Percentiles rank a stretch among this genome's conserved stretches.
phyloP scores from a whole-genome alignment of 2,888 invertebrate genomes.

The Habrosyne pyritoides region DNA sequence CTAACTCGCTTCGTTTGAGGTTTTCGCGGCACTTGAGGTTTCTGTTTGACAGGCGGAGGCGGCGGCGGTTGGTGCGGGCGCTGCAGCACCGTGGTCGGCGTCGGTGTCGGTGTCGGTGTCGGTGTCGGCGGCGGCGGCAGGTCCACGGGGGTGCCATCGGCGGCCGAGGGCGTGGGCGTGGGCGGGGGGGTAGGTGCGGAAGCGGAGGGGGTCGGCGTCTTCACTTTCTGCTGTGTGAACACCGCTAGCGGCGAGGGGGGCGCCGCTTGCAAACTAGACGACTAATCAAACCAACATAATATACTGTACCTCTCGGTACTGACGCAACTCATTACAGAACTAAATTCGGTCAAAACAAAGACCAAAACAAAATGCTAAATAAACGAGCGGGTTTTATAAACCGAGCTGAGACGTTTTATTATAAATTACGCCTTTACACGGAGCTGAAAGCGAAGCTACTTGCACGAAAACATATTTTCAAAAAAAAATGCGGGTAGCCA shows the following conservation, averaged over 20 bases:
- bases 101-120: conserved; percentile 24
- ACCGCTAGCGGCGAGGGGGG: conserved; percentile 68
- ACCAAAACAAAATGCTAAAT: conserved; percentile 52
- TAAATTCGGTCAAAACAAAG: conserved; percentile 38
- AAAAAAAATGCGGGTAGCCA: conserved; percentile 37
- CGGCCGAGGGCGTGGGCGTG: conserved; percentile 31
- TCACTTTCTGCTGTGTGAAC: conserved; percentile 66
- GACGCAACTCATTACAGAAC: conserved; percentile 47
- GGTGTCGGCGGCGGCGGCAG: conserved; percentile 31
- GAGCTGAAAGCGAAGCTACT: conserved; percentile 58
- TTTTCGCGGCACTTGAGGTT: conserved; percentile 78
- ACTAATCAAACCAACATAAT: conserved; percentile 79
- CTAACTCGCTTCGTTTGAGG: conserved; percentile 80
- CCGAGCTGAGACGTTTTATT: conserved; percentile 20
- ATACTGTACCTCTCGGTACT: conserved; percentile 56
- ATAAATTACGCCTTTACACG: conserved; percentile 27
- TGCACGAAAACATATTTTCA: conserved; percentile 68
- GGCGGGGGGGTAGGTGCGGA: conserved; percentile 27
- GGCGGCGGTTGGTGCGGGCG: conserved; percentile 56
- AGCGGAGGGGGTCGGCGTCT: conserved; percentile 45
- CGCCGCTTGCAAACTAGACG: conserved; percentile 70
- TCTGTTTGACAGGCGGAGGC: conserved; percentile 64
- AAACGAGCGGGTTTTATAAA: conserved; percentile 27
- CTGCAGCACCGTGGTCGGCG: conserved; percentile 39
- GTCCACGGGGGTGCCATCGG: conserved; percentile 47